These are phyloP conservation scores for Eledona agricola DNA, from an alignment of 2,888 invertebrate species.

Conservation along the genomic window DNA sequence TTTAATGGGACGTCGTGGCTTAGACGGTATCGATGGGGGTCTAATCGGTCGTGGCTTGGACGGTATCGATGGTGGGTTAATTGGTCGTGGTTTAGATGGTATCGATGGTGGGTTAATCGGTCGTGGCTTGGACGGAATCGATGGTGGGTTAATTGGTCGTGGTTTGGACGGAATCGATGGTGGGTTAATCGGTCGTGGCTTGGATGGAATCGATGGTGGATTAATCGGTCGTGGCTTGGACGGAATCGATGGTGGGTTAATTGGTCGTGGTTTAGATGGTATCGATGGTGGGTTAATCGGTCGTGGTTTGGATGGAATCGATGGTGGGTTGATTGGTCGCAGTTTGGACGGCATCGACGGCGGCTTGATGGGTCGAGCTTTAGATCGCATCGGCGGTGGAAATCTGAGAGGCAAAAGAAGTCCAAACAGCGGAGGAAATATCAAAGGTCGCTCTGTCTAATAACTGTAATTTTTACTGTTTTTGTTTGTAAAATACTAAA, in stretches of 20 bases:
- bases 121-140: too few species aligned
- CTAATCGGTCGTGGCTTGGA: too few species aligned
- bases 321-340: slow-evolving; percentile 39
- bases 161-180: too few species aligned
- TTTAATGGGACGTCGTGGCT: too few species aligned
- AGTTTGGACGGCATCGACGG: slow-evolving; percentile 11
- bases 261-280: slow-evolving; percentile 41
- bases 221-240: neutral
- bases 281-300: slow-evolving; percentile 43
- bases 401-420: slow-evolving; percentile 39
- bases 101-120: too few species aligned
- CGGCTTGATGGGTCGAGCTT: slow-evolving; percentile 25
- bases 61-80: too few species aligned
- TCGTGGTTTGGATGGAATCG: slow-evolving; percentile 32
- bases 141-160: too few species aligned
- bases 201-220: too few species aligned
- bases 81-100: too few species aligned
- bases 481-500: slow-evolving; percentile 6
- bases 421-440: slow-evolving; percentile 36
- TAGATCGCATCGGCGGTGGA: slow-evolving; percentile 43
- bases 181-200: too few species aligned
- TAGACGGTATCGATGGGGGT: neutral
- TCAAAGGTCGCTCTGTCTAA: slow-evolving; percentile 22
- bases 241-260: neutral
- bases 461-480: slow-evolving; percentile 6